Evolutionary conservation across 2,888 invertebrate species (phyloP), one percentile per base, ranked within the genome.

Genomic region (Willowsia nigromaculata): DNA sequence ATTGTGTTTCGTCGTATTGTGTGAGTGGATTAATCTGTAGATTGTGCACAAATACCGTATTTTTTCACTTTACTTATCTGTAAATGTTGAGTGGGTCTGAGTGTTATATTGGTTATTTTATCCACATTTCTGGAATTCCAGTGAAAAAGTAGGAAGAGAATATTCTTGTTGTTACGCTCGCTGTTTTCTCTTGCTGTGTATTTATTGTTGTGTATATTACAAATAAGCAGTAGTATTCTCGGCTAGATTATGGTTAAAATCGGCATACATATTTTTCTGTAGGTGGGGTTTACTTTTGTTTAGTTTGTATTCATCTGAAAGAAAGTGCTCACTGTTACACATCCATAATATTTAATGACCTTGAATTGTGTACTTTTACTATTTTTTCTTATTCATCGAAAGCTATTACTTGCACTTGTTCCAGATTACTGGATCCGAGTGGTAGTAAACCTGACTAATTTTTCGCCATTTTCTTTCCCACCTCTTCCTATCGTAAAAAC

Each of bases 311-410:
- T n/a, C n/a, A n/a, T n/a, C n/a, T n/a, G n/a, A n/a, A n/a, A n/a
- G n/a, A n/a, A n/a, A n/a, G n/a, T n/a, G n/a, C n/a, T n/a, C n/a
- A n/a, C n/a, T n/a, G n/a, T n/a, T n/a, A n/a, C n/a, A n/a, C n/a
- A n/a, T n/a, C n/a, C n/a, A n/a, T 71, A 71, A 78, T 78, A 78
- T 53, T 71, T 76, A 18, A 76, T 76, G 78, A 78, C 78, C 78
- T 78, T 78, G 78, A 78, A 30, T 74, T 43, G 50, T 22, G 53
- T n/a, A 33, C 18, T 50, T 53, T 78, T 65, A 33, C n/a, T 65
- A 33, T 71, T 22, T 43, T 37, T 25, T 9, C n/a, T 78, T 78
- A 78, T 78, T 50, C 6, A 5, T 33, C 50, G 53, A 7, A 22
- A 22, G 25, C 65, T 65, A 65, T 65, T 65, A 65, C 65, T n/a